Evolutionary conservation across 2,797 vertebrate species (phyloP).

Genomic region (Leontopithecus rosalia): DNA sequence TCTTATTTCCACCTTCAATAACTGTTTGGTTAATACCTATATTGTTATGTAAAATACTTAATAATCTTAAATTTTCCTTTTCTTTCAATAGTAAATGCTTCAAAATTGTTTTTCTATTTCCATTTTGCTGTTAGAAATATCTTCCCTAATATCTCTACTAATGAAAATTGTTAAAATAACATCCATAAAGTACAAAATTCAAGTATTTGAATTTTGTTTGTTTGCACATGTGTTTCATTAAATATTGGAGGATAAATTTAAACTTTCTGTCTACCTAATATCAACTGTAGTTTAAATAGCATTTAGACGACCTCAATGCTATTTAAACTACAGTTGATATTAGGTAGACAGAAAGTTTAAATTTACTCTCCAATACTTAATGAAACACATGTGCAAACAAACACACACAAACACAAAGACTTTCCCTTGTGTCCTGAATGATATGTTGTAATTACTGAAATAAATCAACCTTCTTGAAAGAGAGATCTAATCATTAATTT

Average conservation of each 20-base stretch:
- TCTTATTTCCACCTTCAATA: background rate
- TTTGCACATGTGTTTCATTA: slow-evolving; percentile 58
- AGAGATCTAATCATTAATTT: slow-evolving; percentile 8
- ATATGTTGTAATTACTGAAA: slow-evolving; percentile 46
- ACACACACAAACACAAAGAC: background rate
- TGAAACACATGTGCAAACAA: slow-evolving; percentile 42
- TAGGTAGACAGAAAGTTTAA: slow-evolving; percentile 50
- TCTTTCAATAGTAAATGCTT: background rate
- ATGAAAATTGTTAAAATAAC: slow-evolving; percentile 62
- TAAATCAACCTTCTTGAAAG: slow-evolving; percentile 33
- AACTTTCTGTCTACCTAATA: slow-evolving; percentile 42
- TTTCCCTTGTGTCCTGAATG: background rate
- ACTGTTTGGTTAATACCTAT: background rate
- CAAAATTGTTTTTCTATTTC: slow-evolving; percentile 40
- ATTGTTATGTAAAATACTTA: background rate
- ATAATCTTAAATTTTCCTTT: background rate
- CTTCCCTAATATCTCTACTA: slow-evolving; percentile 34
- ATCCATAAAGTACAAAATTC: slow-evolving; percentile 52
- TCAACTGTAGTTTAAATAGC: too few relatives aligned
- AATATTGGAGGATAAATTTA: slow-evolving; percentile 57
- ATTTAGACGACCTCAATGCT: too few relatives aligned
- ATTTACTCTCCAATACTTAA: slow-evolving; percentile 61
- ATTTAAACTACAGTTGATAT: slow-evolving; percentile 3
- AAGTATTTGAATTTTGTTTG: slow-evolving; percentile 22
- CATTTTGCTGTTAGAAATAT: slow-evolving; percentile 5